These are phyloP conservation scores for Caenorhabditis wallacei DNA, from an alignment of 2,888 invertebrate species.

Conservation along the genomic window DNA sequence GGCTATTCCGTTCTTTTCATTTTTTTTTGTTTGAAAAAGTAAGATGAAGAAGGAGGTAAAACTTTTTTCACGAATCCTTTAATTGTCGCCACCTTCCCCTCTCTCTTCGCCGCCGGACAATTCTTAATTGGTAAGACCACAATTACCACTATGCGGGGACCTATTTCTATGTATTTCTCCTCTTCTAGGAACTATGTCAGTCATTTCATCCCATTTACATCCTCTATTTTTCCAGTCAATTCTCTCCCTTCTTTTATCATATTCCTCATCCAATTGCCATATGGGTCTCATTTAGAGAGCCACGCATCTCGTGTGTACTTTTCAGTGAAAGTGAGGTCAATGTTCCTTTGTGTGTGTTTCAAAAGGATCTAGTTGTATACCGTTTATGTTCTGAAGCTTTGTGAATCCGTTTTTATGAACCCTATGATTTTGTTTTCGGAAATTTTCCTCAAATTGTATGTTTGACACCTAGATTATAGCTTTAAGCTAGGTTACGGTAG, in stretches of 20 bases:
- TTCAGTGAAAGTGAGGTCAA: slow-evolving; percentile 48
- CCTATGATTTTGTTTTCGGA: neutral
- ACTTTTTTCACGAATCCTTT: slow-evolving; percentile 60
- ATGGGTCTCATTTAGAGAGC: slow-evolving; percentile 29
- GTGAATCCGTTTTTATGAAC: neutral
- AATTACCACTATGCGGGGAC: slow-evolving; percentile 62
- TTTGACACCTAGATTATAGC: no score
- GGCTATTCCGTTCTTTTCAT: slow-evolving; percentile 50
- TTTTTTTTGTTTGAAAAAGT: slow-evolving; percentile 10
- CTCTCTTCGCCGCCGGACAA: slow-evolving; percentile 18
- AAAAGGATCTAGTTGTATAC: slow-evolving; percentile 19
- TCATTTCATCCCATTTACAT: slow-evolving; percentile 21
- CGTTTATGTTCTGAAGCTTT: slow-evolving; percentile 30
- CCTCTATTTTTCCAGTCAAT: slow-evolving; percentile 19
- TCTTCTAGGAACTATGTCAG: slow-evolving; percentile 50
- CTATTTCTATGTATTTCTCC: slow-evolving; percentile 44
- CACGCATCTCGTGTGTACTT: slow-evolving; percentile 36
- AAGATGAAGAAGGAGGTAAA: slow-evolving; percentile 44
- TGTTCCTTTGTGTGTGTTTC: slow-evolving; percentile 49
- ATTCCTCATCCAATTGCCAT: slow-evolving; percentile 12
- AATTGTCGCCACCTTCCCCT: slow-evolving; percentile 46
- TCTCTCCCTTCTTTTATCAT: slow-evolving; percentile 1
- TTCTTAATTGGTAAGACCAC: slow-evolving; percentile 63
- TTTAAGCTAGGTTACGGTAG: no score
- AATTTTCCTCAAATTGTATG: neutral